Percentiles rank a stretch among this genome's conserved stretches.
phyloP scores from a whole-genome alignment of 2,797 vertebrate genomes.

The Pristis pectinata region DNA sequence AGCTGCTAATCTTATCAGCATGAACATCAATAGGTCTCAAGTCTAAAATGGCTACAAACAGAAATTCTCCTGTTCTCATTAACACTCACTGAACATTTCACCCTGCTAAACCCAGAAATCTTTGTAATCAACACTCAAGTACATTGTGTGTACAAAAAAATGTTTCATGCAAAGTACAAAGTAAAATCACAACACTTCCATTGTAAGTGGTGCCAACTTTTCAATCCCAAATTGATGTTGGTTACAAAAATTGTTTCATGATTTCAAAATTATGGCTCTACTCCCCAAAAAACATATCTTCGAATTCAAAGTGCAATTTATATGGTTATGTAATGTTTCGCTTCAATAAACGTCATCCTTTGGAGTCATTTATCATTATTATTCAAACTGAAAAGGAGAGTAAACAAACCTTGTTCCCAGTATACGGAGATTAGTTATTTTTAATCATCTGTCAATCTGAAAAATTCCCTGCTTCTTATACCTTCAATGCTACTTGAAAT shows the following conservation, averaged over 20 bases:
- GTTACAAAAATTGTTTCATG: neutral
- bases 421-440: neutral
- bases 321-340: neutral
- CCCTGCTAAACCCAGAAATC: neutral
- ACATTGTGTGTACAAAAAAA: neutral
- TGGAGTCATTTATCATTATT: slow-evolving; percentile 30
- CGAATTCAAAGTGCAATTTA: neutral
- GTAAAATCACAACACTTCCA: neutral
- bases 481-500: slow-evolving; percentile 30
- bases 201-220: neutral
- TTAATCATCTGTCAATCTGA: slow-evolving; percentile 37
- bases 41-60: neutral
- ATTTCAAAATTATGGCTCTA: neutral
- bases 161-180: neutral
- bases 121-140: neutral
- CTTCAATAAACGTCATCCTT: neutral
- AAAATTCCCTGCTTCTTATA: slow-evolving; percentile 22
- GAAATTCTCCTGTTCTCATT: neutral
- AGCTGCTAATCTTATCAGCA: neutral
- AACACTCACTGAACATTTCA: neutral
- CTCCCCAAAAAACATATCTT: neutral
- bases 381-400: slow-evolving; percentile 7
- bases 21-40: neutral
- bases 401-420: slow-evolving; percentile 19
- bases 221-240: neutral